Percentiles rank a stretch among this genome's conserved stretches.
These are phyloP conservation scores for Tenthredo notha DNA, from an alignment of 2,888 invertebrate genomes.

Conservation along the genomic window DNA sequence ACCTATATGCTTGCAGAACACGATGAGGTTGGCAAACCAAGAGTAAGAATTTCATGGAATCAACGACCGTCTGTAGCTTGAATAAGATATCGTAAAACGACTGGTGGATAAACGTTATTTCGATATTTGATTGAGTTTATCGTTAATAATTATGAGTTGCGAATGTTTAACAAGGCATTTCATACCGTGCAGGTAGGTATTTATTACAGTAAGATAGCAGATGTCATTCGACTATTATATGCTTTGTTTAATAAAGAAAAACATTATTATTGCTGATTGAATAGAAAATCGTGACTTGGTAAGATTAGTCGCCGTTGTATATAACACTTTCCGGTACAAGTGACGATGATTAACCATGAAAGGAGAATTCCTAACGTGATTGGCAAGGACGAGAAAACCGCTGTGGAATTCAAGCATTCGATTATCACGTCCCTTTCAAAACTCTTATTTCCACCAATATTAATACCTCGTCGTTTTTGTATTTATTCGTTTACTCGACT, in stretches of 20 bases:
- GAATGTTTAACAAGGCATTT: not conserved
- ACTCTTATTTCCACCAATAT: not conserved
- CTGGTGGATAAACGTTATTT: not conserved
- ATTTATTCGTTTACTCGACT: not conserved
- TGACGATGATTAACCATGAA: conserved; percentile 39
- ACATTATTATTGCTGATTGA: not conserved
- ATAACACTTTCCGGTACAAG: conserved; percentile 13
- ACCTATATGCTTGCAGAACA: not conserved
- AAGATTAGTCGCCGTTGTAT: not conserved
- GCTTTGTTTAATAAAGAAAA: not conserved
- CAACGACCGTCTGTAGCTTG: not conserved
- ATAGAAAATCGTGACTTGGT: conserved; percentile 28
- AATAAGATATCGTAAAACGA: not conserved
- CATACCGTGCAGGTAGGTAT: not conserved
- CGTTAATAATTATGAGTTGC: not conserved
- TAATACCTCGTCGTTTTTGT: not conserved
- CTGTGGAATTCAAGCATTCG: not conserved
- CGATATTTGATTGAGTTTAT: not conserved
- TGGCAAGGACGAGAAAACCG: conserved; percentile 16
- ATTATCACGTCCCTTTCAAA: not conserved
- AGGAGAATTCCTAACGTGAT: conserved; percentile 19
- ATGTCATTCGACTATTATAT: not conserved
- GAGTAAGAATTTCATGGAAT: conserved; percentile 20
- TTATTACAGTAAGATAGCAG: not conserved
- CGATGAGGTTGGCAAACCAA: not conserved